Evolutionary conservation across 2,888 invertebrate genomes (phyloP).

Genomic region (Euplagia quadripunctaria): DNA sequence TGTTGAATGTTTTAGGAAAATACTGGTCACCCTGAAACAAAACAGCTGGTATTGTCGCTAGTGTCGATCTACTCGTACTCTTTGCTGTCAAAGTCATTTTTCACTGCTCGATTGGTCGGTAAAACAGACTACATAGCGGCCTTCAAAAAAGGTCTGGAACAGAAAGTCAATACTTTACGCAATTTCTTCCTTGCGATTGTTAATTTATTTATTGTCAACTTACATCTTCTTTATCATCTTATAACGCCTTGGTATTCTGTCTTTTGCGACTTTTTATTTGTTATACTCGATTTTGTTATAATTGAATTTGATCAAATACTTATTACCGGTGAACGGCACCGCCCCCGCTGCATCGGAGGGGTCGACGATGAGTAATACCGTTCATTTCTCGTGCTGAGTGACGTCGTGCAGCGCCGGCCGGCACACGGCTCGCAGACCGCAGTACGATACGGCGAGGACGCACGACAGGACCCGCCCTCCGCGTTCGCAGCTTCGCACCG

Average conservation of each 20-base stretch:
- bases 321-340: slow-evolving; percentile 57
- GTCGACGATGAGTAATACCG: slow-evolving; percentile 80
- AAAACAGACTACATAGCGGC: slow-evolving; percentile 66
- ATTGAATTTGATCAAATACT: slow-evolving; percentile 34
- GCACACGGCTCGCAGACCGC: slow-evolving; percentile 63
- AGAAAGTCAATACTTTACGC: slow-evolving; percentile 74
- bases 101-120: slow-evolving; percentile 57
- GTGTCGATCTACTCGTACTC: slow-evolving; percentile 6
- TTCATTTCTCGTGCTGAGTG: slow-evolving; percentile 81
- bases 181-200: slow-evolving; percentile 32
- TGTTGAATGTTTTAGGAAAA: background rate
- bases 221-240: slow-evolving; percentile 23
- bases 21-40: background rate
- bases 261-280: slow-evolving; percentile 22
- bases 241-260: slow-evolving; percentile 12
- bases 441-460: slow-evolving; percentile 78
- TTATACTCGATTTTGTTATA: slow-evolving; percentile 31
- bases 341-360: slow-evolving; percentile 65
- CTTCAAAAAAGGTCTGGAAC: slow-evolving; percentile 54
- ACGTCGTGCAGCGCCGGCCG: slow-evolving; percentile 74
- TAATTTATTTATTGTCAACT: slow-evolving; percentile 29
- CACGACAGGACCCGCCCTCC: slow-evolving; percentile 75
- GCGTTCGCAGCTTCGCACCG: slow-evolving; percentile 59
- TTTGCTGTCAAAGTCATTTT: slow-evolving; percentile 7
- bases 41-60: slow-evolving; percentile 26